Conservation (phyloP, 2,113 vertebrate species). For the Centrocercus urophasianus region DNA sequence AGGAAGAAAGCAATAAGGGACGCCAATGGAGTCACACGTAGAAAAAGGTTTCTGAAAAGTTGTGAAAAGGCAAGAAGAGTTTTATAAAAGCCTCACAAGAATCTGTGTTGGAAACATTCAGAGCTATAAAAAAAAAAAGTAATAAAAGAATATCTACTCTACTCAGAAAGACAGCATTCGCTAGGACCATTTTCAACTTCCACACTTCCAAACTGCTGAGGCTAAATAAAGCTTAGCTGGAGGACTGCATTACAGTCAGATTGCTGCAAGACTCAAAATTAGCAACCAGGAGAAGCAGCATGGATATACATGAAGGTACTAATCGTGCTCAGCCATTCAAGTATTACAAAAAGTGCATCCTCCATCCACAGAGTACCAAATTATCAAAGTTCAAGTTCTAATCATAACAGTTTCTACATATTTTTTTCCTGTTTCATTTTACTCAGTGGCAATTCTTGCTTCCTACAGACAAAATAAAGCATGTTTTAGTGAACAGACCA, state of each 20-base stretch:
- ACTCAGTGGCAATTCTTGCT: not conserved
- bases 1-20: not conserved
- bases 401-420: not conserved
- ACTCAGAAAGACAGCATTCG: not conserved
- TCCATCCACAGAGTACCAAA: not conserved
- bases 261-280: not conserved
- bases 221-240: not conserved
- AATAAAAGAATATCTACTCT: not conserved
- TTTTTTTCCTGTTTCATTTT: not conserved
- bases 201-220: not conserved
- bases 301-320: rapidly evolving
- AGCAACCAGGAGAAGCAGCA: not conserved
- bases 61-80: not conserved
- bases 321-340: not conserved
- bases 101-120: rapidly evolving
- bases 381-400: not conserved
- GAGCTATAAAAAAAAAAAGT: not conserved
- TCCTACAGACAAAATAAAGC: not conserved
- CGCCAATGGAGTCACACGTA: not conserved
- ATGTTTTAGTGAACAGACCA: not conserved
- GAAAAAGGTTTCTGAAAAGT: not conserved
- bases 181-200: not conserved
- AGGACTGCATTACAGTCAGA: not conserved
- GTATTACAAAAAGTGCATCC: not conserved
- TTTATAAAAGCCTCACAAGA: not conserved